Percentiles rank a stretch among this genome's conserved stretches.
Evolutionary conservation across 2,113 vertebrate species (phyloP).

Genomic region (Proteles cristata): DNA sequence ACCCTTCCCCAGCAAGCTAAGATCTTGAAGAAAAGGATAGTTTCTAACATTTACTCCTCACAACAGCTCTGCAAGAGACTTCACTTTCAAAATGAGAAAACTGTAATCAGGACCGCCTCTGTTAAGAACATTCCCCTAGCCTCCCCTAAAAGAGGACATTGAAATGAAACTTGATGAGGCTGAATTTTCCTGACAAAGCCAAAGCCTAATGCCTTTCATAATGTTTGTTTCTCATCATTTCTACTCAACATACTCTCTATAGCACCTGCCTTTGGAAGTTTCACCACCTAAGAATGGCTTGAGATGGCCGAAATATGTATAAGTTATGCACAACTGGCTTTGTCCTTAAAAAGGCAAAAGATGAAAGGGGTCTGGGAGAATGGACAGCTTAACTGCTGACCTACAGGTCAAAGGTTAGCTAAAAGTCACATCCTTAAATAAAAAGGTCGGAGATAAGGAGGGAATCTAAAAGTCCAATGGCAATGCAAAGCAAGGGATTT

Average conservation of each 20-base stretch:
- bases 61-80: background rate
- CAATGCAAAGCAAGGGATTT: conserved; percentile 75
- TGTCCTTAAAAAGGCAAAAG: conserved; percentile 79
- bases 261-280: conserved; percentile 53
- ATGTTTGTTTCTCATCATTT: conserved; percentile 25
- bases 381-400: conserved; percentile 95
- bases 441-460: conserved; percentile 79
- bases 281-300: conserved; percentile 61
- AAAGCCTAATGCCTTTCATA: background rate
- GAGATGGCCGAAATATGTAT: conserved; percentile 59
- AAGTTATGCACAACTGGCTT: conserved; percentile 76
- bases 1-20: background rate
- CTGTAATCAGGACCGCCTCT: background rate
- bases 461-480: conserved; percentile 74
- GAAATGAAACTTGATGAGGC: conserved; percentile 5
- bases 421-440: conserved; percentile 85
- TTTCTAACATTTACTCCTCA: background rate
- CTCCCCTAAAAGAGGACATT: background rate
- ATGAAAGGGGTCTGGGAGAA: conserved; percentile 84
- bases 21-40: background rate
- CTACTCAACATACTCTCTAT: background rate
- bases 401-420: conserved; percentile 86
- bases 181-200: conserved; percentile 10
- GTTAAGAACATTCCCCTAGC: background rate
- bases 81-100: conserved; percentile 21